phyloP scores from a whole-genome alignment of 2,113 vertebrate genomes.

The Lepidothrix coronata region DNA sequence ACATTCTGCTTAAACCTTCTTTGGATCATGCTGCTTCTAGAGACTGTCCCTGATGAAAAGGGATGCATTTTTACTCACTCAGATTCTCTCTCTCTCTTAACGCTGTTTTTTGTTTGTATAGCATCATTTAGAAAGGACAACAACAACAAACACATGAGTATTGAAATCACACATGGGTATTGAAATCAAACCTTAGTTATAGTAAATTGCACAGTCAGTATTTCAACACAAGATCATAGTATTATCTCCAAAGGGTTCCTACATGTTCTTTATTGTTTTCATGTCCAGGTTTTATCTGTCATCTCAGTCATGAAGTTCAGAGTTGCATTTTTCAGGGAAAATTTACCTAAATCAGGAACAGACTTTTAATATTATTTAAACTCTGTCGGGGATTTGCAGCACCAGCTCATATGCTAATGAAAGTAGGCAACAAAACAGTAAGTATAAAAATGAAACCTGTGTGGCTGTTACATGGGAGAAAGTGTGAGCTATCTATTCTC shows the following conservation, averaged over 20 bases:
- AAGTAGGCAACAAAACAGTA: not conserved
- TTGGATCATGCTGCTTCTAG: not conserved
- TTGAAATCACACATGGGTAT: not conserved
- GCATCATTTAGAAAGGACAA: not conserved
- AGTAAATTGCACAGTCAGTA: not conserved
- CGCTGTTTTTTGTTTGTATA: not conserved
- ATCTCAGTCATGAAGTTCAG: not conserved
- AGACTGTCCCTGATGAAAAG: not conserved
- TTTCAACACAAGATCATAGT: not conserved
- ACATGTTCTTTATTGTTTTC: not conserved
- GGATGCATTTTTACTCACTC: not conserved
- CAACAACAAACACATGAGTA: not conserved
- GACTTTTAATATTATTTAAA: not conserved
- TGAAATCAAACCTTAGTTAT: not conserved
- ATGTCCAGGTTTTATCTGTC: not conserved
- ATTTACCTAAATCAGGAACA: not conserved
- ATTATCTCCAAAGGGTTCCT: not conserved
- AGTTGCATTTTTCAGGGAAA: not conserved
- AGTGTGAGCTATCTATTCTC: not conserved
- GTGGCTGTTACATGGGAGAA: not conserved
- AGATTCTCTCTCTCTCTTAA: not conserved
- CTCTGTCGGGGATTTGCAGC: not conserved
- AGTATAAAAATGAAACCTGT: not conserved
- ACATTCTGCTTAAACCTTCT: not conserved
- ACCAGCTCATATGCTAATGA: not conserved